Base-by-base conservation (phyloP, 2,888 invertebrate genomes). In the Conus canariensis region DNA sequence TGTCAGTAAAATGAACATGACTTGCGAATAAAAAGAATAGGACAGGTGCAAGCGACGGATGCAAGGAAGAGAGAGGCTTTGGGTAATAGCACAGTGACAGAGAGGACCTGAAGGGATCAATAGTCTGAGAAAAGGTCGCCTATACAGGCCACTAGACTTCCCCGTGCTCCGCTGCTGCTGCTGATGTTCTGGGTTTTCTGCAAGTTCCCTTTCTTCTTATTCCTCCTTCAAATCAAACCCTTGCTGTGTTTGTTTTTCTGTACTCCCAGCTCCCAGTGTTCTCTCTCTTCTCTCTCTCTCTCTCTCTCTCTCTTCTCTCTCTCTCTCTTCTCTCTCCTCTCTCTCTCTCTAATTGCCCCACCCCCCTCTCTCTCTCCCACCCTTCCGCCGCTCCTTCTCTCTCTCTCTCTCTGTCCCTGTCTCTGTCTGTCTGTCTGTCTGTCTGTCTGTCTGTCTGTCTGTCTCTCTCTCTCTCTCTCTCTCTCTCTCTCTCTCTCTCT, bases 401-500 rank as follows among this genome's bases (percentile, higher is more conserved):
- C 1, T 70, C 70, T 70, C 14, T 70, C n/a, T 70, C 14, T 64
- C 64, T 64, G 1, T 70, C 70, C 12, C 70, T 70, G n/a, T 70
- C n/a, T 70, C 70, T 70, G 5, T 70, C 70, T 70, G 5, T 70
- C 70, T 30, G 30, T 30, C 30, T 2, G n/a, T n/a, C 16, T 19
- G 10, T 22, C 22, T 70, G 4, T 22, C n/a, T 70, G 1, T 14
- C 16, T 8, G 0, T 22, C 4, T 22, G n/a, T 70, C 70, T 70
- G 1, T 70, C 70, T 70, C 70, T 70, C 70, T 70, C 70, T 70
- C 70, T 70, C 70, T 70, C 70, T 64, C 64, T 64, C 64, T 70
- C 70, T 70, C 70, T 70, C 70, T 70, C 70, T 70, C 70, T 70
- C 70, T 70, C 70, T 70, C 70, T 70, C 70, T 74, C 74, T 74